Evolutionary conservation across 1,140 invertebrate genomes (phyloP).

Genomic region (Scaptodrosophila lebanonensis): DNA sequence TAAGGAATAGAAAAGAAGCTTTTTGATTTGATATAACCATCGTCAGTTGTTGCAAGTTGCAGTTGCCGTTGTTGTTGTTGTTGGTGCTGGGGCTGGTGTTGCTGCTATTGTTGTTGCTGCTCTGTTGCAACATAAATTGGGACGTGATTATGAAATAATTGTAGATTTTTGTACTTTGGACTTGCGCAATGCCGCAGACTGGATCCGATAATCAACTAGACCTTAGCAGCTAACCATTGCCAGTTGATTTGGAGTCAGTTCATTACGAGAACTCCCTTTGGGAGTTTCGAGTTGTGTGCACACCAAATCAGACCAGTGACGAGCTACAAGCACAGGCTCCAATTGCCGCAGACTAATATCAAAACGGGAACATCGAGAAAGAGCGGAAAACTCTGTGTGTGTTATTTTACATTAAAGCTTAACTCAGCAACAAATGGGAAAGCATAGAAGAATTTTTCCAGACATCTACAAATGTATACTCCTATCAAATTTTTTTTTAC

Average conservation of each 20-base stretch:
- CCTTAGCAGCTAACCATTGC: constrained; percentile 26
- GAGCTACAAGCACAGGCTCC: constrained; percentile 27
- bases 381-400: no score
- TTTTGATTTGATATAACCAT: constrained; percentile 65
- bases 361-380: no score
- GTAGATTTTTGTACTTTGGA: constrained; percentile 54
- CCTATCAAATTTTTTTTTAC: no score
- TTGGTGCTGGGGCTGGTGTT: constrained; percentile 13
- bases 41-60: no score
- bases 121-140: constrained; percentile 64
- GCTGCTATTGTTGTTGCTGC: constrained; percentile 29
- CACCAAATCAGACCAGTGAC: constrained; percentile 38
- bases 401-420: no score
- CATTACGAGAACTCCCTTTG: constrained; percentile 41
- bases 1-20: constrained; percentile 67
- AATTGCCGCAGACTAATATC: no score
- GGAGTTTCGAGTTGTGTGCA: constrained; percentile 19
- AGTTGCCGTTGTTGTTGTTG: constrained; percentile 3
- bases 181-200: constrained; percentile 47
- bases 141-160: constrained; percentile 74
- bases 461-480: no score
- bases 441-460: no score
- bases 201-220: constrained; percentile 1
- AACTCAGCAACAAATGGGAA: no score
- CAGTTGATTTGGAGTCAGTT: constrained; percentile 18